Evolutionary conservation across 1,140 invertebrate species (phyloP), one percentile per base, ranked within the genome.

Genomic region (Anastatus disparis): DNA sequence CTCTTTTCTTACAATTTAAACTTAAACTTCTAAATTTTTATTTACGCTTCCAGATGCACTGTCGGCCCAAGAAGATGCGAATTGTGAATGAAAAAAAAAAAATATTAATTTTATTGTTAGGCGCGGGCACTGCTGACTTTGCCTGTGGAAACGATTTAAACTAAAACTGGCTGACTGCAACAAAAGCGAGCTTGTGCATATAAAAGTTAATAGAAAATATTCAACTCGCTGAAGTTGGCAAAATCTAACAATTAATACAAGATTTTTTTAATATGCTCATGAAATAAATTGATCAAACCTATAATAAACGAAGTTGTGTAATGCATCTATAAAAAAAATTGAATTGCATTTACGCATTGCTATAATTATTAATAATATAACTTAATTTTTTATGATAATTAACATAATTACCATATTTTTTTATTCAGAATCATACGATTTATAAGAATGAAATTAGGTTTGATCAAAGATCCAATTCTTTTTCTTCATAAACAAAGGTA

Each of bases 121-220:
- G 3, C 20, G 20, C 24, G 22, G 8, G 29, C 13, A 15, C 44
- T 56, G 20, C n/a, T 40, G 62, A 66, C 62, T 62, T 50, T 64
- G 26, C 52, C 24, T 64, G 40, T 52, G 27, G 12, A 59, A 65
- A 58, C 35, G n/a, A 31, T 24, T n/a, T 59, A 71, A 58, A 42
- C 53, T 64, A 65, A 70, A 52, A 65, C 53, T 64, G 35, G 31
- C 62, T 71, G 53, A 65, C 42, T 58, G 22, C 55, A 38, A 27
- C 15, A 12, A 27, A 3, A 52, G n/a, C 46, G 50, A 65, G 31
- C 31, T 31, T 15, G 10, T 29, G 8, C 20, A 53, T 52, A 62
- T 13, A 24, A 29, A 50, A 53, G 50, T 55, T 67, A 17, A 20
- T 66, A 35, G 22, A 59, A 59, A 50, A 17, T n/a, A 29, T 22